These are phyloP conservation scores for Drosophila jambulina DNA, from an alignment of 1,140 invertebrate species.

Conservation along the genomic window DNA sequence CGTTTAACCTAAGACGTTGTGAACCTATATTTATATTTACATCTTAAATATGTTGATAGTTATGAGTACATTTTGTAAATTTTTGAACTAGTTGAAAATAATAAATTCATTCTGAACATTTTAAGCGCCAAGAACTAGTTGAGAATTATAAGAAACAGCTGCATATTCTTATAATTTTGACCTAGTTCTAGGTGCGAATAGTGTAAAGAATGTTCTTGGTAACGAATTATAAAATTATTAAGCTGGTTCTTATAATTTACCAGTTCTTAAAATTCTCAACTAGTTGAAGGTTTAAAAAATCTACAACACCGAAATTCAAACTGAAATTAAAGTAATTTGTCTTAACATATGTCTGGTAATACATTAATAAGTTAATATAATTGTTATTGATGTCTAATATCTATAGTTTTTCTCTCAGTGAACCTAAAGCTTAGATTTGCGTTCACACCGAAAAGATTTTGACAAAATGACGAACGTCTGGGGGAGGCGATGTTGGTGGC, in stretches of 20 bases:
- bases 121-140: neutral
- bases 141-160: neutral
- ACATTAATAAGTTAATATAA: too few species aligned
- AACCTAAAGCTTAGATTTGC: constrained; percentile 49
- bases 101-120: neutral
- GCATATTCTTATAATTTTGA: neutral
- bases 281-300: neutral
- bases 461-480: constrained; percentile 67
- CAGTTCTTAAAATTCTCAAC: too few species aligned
- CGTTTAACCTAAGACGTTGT: neutral
- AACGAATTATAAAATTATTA: too few species aligned
- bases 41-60: neutral
- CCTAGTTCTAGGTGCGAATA: neutral
- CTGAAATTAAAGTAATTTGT: too few species aligned
- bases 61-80: too few species aligned
- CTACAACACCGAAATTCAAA: neutral
- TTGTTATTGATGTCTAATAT: too few species aligned
- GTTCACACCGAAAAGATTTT: constrained; percentile 43
- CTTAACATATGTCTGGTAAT: too few species aligned
- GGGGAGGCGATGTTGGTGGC: constrained; percentile 55
- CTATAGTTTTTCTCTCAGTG: constrained; percentile 5
- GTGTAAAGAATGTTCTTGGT: neutral
- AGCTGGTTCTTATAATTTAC: too few species aligned
- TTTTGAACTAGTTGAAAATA: neutral
- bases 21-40: neutral